Conservation (phyloP, 92 coral and sea anemone species). For the Scolanthus callimorphus region DNA sequence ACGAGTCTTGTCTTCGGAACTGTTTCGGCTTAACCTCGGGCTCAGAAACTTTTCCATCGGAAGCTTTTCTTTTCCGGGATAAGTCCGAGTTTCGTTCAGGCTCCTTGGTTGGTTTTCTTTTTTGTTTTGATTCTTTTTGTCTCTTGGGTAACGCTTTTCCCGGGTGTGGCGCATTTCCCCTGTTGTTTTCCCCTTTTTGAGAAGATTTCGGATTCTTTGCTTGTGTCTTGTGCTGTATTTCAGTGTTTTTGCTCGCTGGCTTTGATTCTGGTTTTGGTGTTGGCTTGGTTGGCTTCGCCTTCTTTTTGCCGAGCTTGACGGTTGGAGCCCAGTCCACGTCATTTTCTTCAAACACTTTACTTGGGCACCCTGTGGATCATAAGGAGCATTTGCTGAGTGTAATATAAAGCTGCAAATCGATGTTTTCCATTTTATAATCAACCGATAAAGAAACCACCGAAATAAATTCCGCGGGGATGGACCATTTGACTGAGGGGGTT, state of each 20-base stretch:
- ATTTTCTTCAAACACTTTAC: slow-evolving; percentile 8
- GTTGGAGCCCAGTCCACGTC: slow-evolving; percentile 14
- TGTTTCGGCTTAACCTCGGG: neutral
- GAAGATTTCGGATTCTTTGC: no score
- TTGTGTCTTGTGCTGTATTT: no score
- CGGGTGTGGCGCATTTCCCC: no score
- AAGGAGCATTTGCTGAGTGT: no score
- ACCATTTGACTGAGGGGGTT: no score
- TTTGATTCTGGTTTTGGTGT: neutral
- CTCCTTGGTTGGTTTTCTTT: neutral
- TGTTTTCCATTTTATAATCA: no score
- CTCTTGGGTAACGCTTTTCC: no score
- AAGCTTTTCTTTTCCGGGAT: neutral
- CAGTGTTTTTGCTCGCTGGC: no score
- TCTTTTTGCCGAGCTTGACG: neutral
- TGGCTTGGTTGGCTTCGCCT: neutral
- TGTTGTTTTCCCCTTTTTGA: no score
- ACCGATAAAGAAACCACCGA: no score
- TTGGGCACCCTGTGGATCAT: slow-evolving; percentile 17
- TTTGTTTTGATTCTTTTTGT: neutral
- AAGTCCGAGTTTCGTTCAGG: neutral
- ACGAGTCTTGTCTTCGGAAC: neutral
- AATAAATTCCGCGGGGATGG: no score
- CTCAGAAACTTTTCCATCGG: neutral
- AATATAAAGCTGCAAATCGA: no score